A percentile compares a stretch with the other conserved stretches of the same genome.
Conservation (phyloP, 2,113 vertebrate species). For the Nycticebus coucang region DNA sequence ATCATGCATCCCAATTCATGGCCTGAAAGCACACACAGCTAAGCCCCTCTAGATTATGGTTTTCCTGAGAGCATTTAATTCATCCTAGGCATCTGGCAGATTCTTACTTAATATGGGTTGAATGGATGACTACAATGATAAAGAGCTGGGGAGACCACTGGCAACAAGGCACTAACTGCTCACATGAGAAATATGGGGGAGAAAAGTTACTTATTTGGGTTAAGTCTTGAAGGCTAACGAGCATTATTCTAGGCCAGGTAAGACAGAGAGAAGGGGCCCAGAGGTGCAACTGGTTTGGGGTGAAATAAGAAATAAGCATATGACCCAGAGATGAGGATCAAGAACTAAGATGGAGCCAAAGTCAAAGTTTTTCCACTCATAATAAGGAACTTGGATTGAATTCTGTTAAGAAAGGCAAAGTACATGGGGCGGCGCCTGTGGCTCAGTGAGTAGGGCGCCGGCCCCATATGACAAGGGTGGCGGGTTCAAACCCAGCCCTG, state of each 20-base stretch:
- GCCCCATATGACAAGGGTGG: too few relatives aligned
- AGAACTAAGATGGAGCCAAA: neutral
- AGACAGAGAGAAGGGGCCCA: neutral
- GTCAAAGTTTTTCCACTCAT: neutral
- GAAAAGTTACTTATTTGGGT: neutral
- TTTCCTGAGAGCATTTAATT: neutral
- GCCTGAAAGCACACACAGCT: neutral
- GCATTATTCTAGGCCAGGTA: neutral
- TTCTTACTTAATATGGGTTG: neutral
- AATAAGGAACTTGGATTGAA: neutral
- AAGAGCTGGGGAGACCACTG: neutral
- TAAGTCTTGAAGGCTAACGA: neutral
- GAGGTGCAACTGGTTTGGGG: neutral
- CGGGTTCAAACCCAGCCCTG: too few relatives aligned
- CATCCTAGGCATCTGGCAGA: neutral
- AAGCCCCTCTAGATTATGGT: neutral
- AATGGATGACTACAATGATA: neutral
- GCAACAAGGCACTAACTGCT: neutral
- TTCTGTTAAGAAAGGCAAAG: neutral
- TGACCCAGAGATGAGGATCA: neutral
- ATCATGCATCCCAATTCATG: neutral
- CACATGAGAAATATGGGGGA: neutral
- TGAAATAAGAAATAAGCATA: neutral
- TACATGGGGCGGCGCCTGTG: too few relatives aligned
- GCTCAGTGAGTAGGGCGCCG: too few relatives aligned